Percentiles rank a stretch among this genome's conserved stretches.
These are phyloP conservation scores for Drosophila repletoides DNA, from an alignment of 1,140 invertebrate species.

Conservation along the genomic window DNA sequence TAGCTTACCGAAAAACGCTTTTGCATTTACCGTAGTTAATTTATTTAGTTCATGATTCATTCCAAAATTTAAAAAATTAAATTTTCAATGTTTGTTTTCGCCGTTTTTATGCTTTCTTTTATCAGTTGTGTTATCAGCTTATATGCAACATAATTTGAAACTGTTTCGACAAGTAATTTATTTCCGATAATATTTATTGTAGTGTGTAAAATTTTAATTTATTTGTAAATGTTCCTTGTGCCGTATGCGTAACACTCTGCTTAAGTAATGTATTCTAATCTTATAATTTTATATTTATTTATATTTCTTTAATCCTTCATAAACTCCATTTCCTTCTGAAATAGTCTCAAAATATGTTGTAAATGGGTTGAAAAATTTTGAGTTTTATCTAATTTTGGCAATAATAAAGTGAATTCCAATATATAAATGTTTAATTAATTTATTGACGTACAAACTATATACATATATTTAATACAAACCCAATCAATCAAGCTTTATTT, in stretches of 20 bases:
- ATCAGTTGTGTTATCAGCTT: too few relatives aligned
- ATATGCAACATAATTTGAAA: too few relatives aligned
- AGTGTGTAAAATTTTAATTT: slow-evolving; percentile 5
- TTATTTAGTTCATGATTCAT: slow-evolving; percentile 65
- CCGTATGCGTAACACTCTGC: slow-evolving; percentile 44
- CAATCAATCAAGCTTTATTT: slow-evolving; percentile 57
- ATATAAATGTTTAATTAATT: slow-evolving; percentile 13
- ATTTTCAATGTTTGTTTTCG: slow-evolving; percentile 34
- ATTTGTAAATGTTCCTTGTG: slow-evolving; percentile 59
- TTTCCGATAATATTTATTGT: background rate
- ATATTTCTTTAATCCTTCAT: too few relatives aligned
- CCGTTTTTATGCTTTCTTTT: too few relatives aligned
- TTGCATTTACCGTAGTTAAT: slow-evolving; percentile 85
- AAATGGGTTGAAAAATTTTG: too few relatives aligned
- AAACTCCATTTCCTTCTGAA: background rate
- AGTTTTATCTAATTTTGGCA: too few relatives aligned
- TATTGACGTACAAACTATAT: slow-evolving; percentile 4
- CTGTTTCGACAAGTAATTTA: background rate
- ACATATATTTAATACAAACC: slow-evolving; percentile 25
- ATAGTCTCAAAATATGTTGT: too few relatives aligned
- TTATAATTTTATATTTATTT: too few relatives aligned
- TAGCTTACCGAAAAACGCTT: slow-evolving; percentile 83
- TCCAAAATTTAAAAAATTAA: slow-evolving; percentile 42
- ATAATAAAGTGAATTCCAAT: too few relatives aligned
- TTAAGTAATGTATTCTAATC: slow-evolving; percentile 44